phyloP scores from a whole-genome alignment of 2,888 invertebrate species.

The Eurytoma adleriae region DNA sequence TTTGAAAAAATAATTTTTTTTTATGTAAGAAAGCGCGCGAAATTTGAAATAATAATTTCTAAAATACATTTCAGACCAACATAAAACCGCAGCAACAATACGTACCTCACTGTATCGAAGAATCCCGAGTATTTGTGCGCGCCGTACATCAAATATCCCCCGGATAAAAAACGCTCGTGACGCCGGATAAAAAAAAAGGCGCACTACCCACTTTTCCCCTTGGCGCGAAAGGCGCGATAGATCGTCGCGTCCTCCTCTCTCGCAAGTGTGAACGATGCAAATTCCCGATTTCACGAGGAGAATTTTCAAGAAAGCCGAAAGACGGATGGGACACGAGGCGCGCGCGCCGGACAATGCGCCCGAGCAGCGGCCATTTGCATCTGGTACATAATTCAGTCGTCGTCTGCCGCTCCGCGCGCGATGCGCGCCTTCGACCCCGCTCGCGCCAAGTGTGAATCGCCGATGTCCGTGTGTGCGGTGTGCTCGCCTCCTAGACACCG shows the following conservation, averaged over 20 bases:
- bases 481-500: no score
- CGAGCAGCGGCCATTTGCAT: constrained; percentile 66
- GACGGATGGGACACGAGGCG: constrained; percentile 66
- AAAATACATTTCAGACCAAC: no score
- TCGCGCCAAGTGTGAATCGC: constrained; percentile 5
- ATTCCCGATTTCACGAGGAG: constrained; percentile 67
- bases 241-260: constrained; percentile 22
- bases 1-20: no score
- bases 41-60: no score
- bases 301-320: constrained; percentile 70
- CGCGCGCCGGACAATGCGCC: constrained; percentile 66
- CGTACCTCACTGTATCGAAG: no score
- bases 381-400: constrained; percentile 73
- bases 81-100: no score
- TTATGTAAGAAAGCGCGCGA: no score
- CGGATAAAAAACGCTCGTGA: no score
- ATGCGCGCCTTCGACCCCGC: neutral
- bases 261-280: constrained; percentile 70
- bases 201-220: neutral
- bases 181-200: neutral
- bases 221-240: neutral
- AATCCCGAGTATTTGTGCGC: neutral
- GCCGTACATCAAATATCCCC: neutral
- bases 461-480: neutral
- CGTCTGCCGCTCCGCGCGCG: constrained; percentile 50